A percentile compares a stretch with the other conserved stretches of the same genome.
phyloP scores from a whole-genome alignment of 1,140 invertebrate genomes.

The Drosophila sulfurigaster region DNA sequence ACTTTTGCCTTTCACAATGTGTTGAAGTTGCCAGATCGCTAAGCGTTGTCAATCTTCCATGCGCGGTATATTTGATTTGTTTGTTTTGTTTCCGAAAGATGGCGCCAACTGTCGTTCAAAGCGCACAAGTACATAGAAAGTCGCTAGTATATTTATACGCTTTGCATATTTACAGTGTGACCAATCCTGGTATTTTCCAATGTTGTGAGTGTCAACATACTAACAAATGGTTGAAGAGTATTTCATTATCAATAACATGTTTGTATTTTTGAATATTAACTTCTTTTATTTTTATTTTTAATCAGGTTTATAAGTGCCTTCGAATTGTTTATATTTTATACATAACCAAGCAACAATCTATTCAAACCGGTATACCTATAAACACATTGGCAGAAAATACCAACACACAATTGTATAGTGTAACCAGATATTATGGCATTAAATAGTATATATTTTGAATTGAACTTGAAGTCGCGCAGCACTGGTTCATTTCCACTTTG shows the following conservation, averaged over 20 bases:
- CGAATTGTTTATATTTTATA: too few relatives aligned
- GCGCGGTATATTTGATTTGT: too few relatives aligned
- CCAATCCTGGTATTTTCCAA: too few relatives aligned
- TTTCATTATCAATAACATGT: too few relatives aligned
- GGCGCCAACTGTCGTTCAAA: neutral
- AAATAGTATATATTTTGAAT: neutral
- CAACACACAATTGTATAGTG: neutral
- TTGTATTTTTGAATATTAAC: too few relatives aligned
- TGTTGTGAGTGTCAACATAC: too few relatives aligned
- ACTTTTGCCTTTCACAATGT: neutral
- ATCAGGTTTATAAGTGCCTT: too few relatives aligned
- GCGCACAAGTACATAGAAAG: neutral
- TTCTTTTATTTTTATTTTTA: too few relatives aligned
- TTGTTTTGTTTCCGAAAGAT: neutral
- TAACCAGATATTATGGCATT: neutral
- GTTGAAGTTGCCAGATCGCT: neutral
- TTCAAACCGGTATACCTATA: too few relatives aligned
- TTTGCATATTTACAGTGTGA: neutral
- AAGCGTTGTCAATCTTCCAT: neutral
- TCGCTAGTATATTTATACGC: neutral
- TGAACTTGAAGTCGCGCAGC: neutral
- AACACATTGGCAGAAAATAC: too few relatives aligned
- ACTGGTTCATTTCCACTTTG: slow-evolving; percentile 67
- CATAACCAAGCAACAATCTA: too few relatives aligned
- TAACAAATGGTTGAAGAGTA: too few relatives aligned